A percentile compares a stretch with the other conserved stretches of the same genome.
Conservation (phyloP, 2,888 invertebrate species). For the Pseudeuparius sepicola region DNA sequence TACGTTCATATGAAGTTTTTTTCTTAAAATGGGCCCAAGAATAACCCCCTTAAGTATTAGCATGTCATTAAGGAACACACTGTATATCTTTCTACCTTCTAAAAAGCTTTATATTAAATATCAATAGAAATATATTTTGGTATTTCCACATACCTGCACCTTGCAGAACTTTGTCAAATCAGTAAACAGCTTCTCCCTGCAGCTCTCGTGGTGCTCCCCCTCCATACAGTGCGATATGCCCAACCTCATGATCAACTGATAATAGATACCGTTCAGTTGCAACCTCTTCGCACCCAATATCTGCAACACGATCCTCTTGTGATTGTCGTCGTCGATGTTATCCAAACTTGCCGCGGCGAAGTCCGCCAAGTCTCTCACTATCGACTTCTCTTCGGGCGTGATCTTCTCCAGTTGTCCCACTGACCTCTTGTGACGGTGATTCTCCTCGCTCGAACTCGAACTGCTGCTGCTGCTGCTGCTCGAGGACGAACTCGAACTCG, state of each 20-base stretch:
- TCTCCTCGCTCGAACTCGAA: slow-evolving; percentile 6
- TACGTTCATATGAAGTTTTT: too few species aligned
- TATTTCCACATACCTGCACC: slow-evolving; percentile 39
- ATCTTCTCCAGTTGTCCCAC: slow-evolving; percentile 27
- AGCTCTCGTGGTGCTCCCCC: slow-evolving; percentile 25
- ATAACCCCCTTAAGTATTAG: too few species aligned
- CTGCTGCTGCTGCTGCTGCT: slow-evolving; percentile 9
- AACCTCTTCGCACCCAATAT: slow-evolving; percentile 39
- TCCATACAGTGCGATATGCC: slow-evolving; percentile 40
- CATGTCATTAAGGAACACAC: too few species aligned
- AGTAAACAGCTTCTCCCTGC: slow-evolving; percentile 32
- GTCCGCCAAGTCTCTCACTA: slow-evolving; percentile 36
- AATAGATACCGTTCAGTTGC: slow-evolving; percentile 35
- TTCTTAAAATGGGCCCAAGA: too few species aligned
- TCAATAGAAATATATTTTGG: too few species aligned
- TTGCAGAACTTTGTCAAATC: slow-evolving; percentile 44
- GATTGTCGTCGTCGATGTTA: slow-evolving; percentile 41
- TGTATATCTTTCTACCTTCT: too few species aligned
- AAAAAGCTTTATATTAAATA: too few species aligned
- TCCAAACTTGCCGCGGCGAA: slow-evolving; percentile 42
- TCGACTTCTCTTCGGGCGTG: slow-evolving; percentile 27
- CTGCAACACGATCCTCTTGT: slow-evolving; percentile 41
- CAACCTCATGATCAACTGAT: slow-evolving; percentile 38
- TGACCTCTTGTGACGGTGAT: slow-evolving; percentile 20
- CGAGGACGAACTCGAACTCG: slow-evolving; percentile 8